Evolutionary conservation across 2,888 invertebrate species (phyloP), one percentile per base, ranked within the genome.

Genomic region (Petrolisthes manimaculis): DNA sequence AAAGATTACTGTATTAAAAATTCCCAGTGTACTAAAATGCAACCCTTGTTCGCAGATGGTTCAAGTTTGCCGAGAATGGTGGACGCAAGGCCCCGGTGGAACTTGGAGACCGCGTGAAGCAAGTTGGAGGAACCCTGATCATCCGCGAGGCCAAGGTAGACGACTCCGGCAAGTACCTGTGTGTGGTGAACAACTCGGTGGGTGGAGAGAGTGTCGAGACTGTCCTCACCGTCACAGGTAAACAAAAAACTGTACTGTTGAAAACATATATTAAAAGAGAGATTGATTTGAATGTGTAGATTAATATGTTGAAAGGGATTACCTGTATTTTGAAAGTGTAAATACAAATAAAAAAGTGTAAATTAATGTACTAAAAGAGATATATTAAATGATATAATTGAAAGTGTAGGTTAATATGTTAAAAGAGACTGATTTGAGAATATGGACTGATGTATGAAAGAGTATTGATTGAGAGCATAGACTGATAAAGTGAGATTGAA

Each of bases 151-250:
- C 97, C 18, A 95, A 96, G 92, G 97, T 97, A 75, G 96, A 96
- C 92, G 98, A 99, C 93, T 97, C 97, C 91, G 98, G 98, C 92
- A 97, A 97, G 94, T 99, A 98, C 93, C 94, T 97, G 90, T 98
- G 98, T 93, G 97, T 97, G 91, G 98, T 98, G 0, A 97, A 97
- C 93, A 99, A 99, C 93, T 97, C 97, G 0, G 97, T 98, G 80
- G 98, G 98, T 67, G 92, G 97, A 51, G 97, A 98, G 93, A 97
- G 97, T 92, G 97, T 97, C 0, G 97, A 97, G 93, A 98, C 98
- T 3, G 97, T 97, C 5, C 94, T 98, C 21, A 97, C 97, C 14
- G 98, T 98, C 0, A 97, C 97, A 8, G 94, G 94, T 94, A 92
- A 92, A 37, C 1, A 37, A 37, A 1, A 37, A 1, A 37, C 37